Percentiles rank a stretch among this genome's conserved stretches.
These are phyloP conservation scores for Schizopygopsis pylzovi DNA, from an alignment of 2,797 vertebrate genomes.

Conservation along the genomic window DNA sequence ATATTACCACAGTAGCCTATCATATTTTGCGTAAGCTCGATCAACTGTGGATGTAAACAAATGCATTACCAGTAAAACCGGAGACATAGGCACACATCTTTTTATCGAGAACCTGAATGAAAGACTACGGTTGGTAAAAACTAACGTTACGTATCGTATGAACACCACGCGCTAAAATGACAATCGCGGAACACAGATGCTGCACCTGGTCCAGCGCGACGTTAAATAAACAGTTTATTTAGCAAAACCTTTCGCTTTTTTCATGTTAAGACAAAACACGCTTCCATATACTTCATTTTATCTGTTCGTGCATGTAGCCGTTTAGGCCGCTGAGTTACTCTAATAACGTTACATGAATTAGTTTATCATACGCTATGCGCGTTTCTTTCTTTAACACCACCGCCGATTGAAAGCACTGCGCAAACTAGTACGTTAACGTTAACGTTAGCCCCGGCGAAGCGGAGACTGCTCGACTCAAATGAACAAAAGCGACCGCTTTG, in stretches of 20 bases:
- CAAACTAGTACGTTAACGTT: slow-evolving; percentile 25
- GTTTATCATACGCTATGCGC: not conserved
- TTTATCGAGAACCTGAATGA: not conserved
- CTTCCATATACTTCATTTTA: not conserved
- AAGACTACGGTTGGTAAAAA: not conserved
- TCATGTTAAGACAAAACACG: not conserved
- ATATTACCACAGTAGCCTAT: not conserved
- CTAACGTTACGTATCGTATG: no score
- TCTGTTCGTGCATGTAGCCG: not conserved
- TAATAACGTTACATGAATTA: not conserved
- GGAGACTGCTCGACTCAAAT: slow-evolving; percentile 10
- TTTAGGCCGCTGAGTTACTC: not conserved
- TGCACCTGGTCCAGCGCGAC: slow-evolving; percentile 22
- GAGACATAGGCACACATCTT: not conserved
- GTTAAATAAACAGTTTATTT: not conserved
- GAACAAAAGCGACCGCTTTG: slow-evolving; percentile 21
- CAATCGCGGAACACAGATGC: not conserved
- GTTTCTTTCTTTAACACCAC: slow-evolving; percentile 17
- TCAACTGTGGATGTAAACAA: slow-evolving; percentile 21
- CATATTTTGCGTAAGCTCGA: not conserved
- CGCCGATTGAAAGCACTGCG: slow-evolving; percentile 27
- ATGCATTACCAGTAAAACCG: not conserved
- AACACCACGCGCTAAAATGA: not conserved
- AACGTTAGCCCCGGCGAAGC: slow-evolving; percentile 6
- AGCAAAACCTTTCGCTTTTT: not conserved